Conservation (phyloP, 1,140 invertebrate species). For the Calycopis cecrops region DNA sequence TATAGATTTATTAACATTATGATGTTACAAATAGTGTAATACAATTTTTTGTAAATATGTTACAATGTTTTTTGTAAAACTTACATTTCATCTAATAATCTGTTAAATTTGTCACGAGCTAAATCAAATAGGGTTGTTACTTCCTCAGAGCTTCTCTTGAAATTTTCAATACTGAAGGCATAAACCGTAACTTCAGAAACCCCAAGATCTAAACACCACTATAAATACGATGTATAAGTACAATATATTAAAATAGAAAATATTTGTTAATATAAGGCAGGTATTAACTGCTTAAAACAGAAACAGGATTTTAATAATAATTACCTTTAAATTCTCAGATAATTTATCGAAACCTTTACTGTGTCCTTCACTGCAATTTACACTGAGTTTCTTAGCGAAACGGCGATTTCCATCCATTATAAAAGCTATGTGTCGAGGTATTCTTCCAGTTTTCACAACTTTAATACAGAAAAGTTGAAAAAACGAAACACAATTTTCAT, state of each 20-base stretch:
- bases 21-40: too few relatives aligned
- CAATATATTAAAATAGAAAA: conserved; percentile 16
- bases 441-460: conserved; percentile 85
- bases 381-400: conserved; percentile 89
- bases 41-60: too few relatives aligned
- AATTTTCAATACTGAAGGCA: conserved; percentile 99
- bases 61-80: conserved; percentile 24
- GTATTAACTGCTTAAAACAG: conserved; percentile 14
- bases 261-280: conserved; percentile 9
- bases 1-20: too few relatives aligned
- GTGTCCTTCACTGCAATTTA: conserved; percentile 90
- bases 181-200: conserved; percentile 96
- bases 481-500: conserved; percentile 83
- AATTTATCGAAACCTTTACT: conserved; percentile 95
- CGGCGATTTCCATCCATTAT: conserved; percentile 99
- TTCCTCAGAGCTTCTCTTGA: conserved; percentile 94
- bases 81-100: conserved; percentile 91
- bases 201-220: conserved; percentile 83
- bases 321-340: conserved; percentile 89
- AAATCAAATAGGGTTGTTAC: conserved; percentile 93
- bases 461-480: conserved; percentile 86
- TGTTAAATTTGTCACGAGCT: conserved; percentile 90
- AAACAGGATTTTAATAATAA: too few relatives aligned
- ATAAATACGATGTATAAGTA: conserved; percentile 24
- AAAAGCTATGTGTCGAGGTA: conserved; percentile 95